Evolutionary conservation across 2,797 vertebrate genomes (phyloP).

Genomic region (Fistularia tabacaria): DNA sequence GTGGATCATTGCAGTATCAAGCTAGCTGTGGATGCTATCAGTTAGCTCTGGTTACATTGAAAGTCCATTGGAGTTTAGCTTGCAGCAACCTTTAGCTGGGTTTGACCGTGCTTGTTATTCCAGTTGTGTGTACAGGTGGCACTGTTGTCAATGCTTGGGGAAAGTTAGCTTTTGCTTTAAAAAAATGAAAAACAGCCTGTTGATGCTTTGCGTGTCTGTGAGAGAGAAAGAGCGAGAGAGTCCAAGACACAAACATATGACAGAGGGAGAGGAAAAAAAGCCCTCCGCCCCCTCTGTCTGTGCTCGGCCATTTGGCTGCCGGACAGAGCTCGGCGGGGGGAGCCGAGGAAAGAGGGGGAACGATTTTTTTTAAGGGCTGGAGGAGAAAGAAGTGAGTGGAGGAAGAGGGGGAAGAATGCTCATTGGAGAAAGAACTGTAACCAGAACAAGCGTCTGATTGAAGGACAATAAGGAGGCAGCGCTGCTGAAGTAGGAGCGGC

Average conservation of each 20-base stretch:
- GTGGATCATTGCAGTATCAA: too few species aligned
- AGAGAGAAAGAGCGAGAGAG: constrained; percentile 4
- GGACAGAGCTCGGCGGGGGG: constrained; percentile 18
- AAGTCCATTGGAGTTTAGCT: too few species aligned
- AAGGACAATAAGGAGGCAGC: background rate
- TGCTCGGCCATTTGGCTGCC: constrained; percentile 54
- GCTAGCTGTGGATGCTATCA: too few species aligned
- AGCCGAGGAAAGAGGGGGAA: constrained; percentile 10
- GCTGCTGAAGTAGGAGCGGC: constrained; percentile 6
- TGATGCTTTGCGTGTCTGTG: constrained; percentile 16
- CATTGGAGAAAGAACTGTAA: constrained; percentile 1
- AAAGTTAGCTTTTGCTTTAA: too few species aligned
- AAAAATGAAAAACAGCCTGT: constrained; percentile 19
- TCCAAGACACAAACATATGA: constrained; percentile 47
- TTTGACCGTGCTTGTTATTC: too few species aligned
- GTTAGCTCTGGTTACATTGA: too few species aligned
- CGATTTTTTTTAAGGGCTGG: constrained; percentile 2
- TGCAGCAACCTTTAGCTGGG: too few species aligned
- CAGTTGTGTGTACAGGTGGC: too few species aligned
- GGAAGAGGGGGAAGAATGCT: background rate
- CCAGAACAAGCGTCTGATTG: background rate
- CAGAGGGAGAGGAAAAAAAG: constrained; percentile 35
- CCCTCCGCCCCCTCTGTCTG: constrained; percentile 23
- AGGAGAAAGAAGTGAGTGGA: constrained; percentile 1
- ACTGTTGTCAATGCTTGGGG: too few species aligned